A percentile compares a stretch with the other conserved stretches of the same genome.
phyloP scores from a whole-genome alignment of 1,140 invertebrate genomes.

The Cotesia glomerata region DNA sequence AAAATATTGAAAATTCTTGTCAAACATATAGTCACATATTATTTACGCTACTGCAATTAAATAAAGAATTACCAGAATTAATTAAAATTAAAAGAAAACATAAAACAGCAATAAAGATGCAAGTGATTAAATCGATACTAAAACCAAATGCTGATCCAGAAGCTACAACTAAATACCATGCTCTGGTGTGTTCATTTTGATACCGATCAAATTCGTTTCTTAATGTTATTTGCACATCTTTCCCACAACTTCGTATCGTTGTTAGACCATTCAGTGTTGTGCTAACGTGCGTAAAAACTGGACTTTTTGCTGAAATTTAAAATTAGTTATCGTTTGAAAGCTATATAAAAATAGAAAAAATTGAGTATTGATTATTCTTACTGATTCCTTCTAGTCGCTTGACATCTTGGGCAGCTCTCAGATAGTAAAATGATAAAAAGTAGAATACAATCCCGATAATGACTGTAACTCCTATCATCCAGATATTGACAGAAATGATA shows the following conservation, averaged over 20 bases:
- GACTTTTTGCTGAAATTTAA: slow-evolving; percentile 70
- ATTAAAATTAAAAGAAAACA: slow-evolving; percentile 58
- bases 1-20: neutral
- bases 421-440: slow-evolving; percentile 65
- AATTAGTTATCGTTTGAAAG: neutral
- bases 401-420: slow-evolving; percentile 69
- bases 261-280: slow-evolving; percentile 79
- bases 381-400: slow-evolving; percentile 66
- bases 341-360: too few species aligned
- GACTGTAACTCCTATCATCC: slow-evolving; percentile 65
- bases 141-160: slow-evolving; percentile 65
- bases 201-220: slow-evolving; percentile 73
- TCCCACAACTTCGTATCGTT: slow-evolving; percentile 78
- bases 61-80: slow-evolving; percentile 39
- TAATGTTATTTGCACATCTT: slow-evolving; percentile 67
- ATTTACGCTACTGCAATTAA: too few species aligned
- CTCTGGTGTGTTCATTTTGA: slow-evolving; percentile 71
- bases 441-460: slow-evolving; percentile 66
- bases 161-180: slow-evolving; percentile 70
- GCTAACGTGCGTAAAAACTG: slow-evolving; percentile 83
- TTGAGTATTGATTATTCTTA: slow-evolving; percentile 39
- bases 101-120: slow-evolving; percentile 44
- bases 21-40: too few species aligned
- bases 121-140: slow-evolving; percentile 43
- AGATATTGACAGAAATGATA: slow-evolving; percentile 66